Evolutionary conservation across 2,797 vertebrate genomes (phyloP).

Genomic region (Lophius americanus): DNA sequence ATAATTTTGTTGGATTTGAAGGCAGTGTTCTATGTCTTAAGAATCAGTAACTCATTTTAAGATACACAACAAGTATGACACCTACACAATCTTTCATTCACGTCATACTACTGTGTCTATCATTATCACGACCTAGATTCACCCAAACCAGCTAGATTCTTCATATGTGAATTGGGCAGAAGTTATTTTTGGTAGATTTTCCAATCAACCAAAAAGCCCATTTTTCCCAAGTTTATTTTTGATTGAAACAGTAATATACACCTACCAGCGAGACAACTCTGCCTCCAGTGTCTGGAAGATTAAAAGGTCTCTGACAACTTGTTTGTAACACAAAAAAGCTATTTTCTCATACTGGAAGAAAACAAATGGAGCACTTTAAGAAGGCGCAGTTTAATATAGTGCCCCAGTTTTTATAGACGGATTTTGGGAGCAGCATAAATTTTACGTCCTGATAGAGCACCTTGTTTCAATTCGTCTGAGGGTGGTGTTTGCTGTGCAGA

Average conservation of each 20-base stretch:
- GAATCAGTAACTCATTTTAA: slow-evolving; percentile 27
- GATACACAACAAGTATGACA: slow-evolving; percentile 26
- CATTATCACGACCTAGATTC: slow-evolving; percentile 7
- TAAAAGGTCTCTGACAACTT: slow-evolving; percentile 55
- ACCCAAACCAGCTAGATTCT: slow-evolving; percentile 22
- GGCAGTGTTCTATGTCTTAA: slow-evolving; percentile 12
- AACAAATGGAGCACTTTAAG: slow-evolving; percentile 60
- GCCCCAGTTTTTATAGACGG: slow-evolving; percentile 43
- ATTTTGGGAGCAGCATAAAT: slow-evolving; percentile 53
- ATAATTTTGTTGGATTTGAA: slow-evolving; percentile 11
- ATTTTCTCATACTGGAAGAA: slow-evolving; percentile 51
- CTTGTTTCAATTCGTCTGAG: slow-evolving; percentile 77
- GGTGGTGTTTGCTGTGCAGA: slow-evolving; percentile 53
- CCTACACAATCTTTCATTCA: slow-evolving; percentile 4
- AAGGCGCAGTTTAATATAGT: slow-evolving; percentile 64
- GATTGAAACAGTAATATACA: slow-evolving; percentile 53
- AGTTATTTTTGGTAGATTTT: slow-evolving; percentile 28
- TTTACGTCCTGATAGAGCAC: slow-evolving; percentile 60
- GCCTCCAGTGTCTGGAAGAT: slow-evolving; percentile 50
- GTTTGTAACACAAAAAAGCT: slow-evolving; percentile 56
- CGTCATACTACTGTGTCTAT: slow-evolving; percentile 2
- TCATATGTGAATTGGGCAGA: slow-evolving; percentile 32
- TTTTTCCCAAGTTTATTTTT: slow-evolving; percentile 42
- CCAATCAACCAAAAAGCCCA: no score
- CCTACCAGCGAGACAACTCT: slow-evolving; percentile 34